phyloP scores from a whole-genome alignment of 2,797 vertebrate species.

The Halcyon smyrnensis region DNA sequence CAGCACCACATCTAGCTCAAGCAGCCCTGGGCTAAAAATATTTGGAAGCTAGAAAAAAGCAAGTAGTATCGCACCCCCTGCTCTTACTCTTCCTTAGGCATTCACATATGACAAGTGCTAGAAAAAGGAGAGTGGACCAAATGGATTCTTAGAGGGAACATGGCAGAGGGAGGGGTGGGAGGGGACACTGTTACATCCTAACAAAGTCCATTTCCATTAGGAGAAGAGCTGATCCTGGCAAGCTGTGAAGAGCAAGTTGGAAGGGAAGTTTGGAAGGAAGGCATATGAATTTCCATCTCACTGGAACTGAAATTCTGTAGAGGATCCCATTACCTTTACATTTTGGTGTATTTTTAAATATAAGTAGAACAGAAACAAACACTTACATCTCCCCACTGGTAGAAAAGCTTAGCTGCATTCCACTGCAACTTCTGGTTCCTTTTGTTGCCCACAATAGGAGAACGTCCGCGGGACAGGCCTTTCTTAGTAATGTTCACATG shows the following conservation, averaged over 20 bases:
- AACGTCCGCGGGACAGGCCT: constrained; percentile 93
- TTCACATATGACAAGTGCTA: not conserved
- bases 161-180: fast-evolving
- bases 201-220: not conserved
- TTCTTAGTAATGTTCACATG: constrained; percentile 97
- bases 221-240: not conserved
- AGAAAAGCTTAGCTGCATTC: constrained; percentile 98
- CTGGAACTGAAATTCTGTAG: not conserved
- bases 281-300: not conserved
- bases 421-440: constrained; percentile 98
- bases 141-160: not conserved
- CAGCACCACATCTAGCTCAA: not conserved
- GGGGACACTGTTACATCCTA: fast-evolving
- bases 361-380: not conserved
- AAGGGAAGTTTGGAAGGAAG: not conserved
- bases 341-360: fast-evolving
- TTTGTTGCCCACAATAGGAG: constrained; percentile 95
- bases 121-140: not conserved
- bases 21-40: not conserved
- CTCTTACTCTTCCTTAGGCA: not conserved
- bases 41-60: not conserved
- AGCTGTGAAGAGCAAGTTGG: not conserved
- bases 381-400: constrained; percentile 98
- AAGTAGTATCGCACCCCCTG: not conserved
- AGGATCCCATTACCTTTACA: not conserved